These are phyloP conservation scores for Drosophila mauritiana DNA, from an alignment of 1,140 invertebrate species.

Conservation along the genomic window DNA sequence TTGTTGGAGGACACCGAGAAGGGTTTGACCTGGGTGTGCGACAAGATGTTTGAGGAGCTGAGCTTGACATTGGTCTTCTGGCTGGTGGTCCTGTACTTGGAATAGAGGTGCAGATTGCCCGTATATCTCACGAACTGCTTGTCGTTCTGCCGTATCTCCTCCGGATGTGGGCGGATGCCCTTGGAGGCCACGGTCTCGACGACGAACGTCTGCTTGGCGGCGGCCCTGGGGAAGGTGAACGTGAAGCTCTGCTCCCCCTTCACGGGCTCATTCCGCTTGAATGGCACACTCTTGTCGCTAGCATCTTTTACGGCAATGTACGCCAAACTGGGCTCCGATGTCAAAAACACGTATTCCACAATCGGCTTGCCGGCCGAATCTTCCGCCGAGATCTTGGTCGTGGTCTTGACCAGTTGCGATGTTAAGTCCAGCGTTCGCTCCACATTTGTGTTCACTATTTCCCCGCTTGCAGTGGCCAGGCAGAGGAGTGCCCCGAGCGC, in stretches of 20 bases:
- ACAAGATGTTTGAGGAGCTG: constrained; percentile 92
- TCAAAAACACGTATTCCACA: constrained; percentile 89
- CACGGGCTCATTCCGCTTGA: constrained; percentile 86
- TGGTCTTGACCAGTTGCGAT: constrained; percentile 94
- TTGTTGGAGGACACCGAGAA: constrained; percentile 90
- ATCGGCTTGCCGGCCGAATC: constrained; percentile 90
- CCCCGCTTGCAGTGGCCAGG: constrained; percentile 49
- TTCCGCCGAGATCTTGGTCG: constrained; percentile 91
- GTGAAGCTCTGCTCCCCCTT: constrained; percentile 76
- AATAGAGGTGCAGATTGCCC: constrained; percentile 93
- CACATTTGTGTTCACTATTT: constrained; percentile 91
- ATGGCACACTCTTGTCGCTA: constrained; percentile 87
- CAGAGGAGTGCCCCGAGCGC: constrained; percentile 15
- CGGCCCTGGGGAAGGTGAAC: constrained; percentile 48
- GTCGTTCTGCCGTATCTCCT: constrained; percentile 95
- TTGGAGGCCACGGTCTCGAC: constrained; percentile 92
- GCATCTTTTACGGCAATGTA: constrained; percentile 90
- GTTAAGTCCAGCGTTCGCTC: constrained; percentile 94
- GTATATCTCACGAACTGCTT: constrained; percentile 95
- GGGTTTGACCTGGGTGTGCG: constrained; percentile 94
- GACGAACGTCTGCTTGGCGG: constrained; percentile 86
- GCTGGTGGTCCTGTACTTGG: constrained; percentile 91
- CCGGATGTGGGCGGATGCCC: constrained; percentile 92
- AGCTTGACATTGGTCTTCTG: constrained; percentile 94
- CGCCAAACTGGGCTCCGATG: constrained; percentile 88